Evolutionary conservation across 2,113 vertebrate genomes (phyloP), one percentile per base, ranked within the genome.

Genomic region (Axis porcinus): DNA sequence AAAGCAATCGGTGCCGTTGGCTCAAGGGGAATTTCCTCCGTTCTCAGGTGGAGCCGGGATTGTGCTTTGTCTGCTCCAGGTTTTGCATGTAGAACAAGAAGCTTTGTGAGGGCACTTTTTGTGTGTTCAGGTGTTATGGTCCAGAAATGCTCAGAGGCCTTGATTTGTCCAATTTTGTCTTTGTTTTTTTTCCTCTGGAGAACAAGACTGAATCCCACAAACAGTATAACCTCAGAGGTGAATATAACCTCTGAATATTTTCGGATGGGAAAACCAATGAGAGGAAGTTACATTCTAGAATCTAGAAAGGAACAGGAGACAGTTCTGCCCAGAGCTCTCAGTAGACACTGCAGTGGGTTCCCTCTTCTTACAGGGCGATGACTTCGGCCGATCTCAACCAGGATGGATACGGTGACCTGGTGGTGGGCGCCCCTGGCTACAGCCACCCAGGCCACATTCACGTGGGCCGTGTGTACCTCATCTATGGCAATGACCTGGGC

Each of bases 381-480:
- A 60, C 95, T 45, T 98, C 99, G 6, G 98, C 98, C 30, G 99
- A 99, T 96, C 89, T 99, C 62, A 99, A 99, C 96, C 98, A 97
- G 84, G 99, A 99, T 17, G 99, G 99, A 33, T 88, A 95, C 0
- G 98, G 97, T 1, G 99, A 99, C 96, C 97, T 99, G 47, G 96
- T 99, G 83, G 98, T 96, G 54, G 99, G 99, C 1, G 99, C 99
- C 5, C 99, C 99, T 0, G 99, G 99, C 25, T 99, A 99, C 50
- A 99, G 99, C 97, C 98, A 3, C 0, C 10, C 98, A 0, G 99
- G 99, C 95, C 98, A 0, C 21, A 0, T 99, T 93, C 99, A 99
- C 62, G 86, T 97, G 4, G 99, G 99, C 43, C 98, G 99, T 0
- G 98, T 99, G 2, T 99, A 99, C 52, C 76, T 99, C 79, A 15